Conservation (phyloP, 2,797 vertebrate species). For the Pachyuromys duprasi region DNA sequence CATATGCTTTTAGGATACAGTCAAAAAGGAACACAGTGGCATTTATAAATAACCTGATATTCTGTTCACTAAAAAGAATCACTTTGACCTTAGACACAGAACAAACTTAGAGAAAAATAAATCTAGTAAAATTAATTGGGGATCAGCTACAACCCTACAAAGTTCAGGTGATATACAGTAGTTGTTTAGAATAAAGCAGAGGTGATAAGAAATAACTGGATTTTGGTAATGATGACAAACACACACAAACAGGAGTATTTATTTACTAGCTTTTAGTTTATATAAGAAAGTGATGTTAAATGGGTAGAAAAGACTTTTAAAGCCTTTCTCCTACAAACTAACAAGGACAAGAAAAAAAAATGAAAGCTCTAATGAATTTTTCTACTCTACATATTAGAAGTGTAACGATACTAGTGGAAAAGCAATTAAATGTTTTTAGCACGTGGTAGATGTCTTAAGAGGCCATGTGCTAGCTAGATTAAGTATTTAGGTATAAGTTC, state of each 20-base stretch:
- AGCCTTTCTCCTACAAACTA: background rate
- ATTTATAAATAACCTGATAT: background rate
- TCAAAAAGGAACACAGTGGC: background rate
- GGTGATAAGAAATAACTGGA: background rate
- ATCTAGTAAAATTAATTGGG: background rate
- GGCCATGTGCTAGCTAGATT: background rate
- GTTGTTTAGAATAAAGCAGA: background rate
- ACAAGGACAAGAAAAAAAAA: background rate
- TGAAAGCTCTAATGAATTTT: background rate
- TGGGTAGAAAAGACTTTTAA: slow-evolving; percentile 18
- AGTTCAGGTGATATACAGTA: background rate
- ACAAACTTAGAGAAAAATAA: background rate
- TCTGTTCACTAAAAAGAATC: slow-evolving; percentile 8
- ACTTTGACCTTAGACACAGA: background rate
- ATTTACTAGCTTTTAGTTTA: background rate
- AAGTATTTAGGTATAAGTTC: background rate
- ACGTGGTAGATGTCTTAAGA: background rate
- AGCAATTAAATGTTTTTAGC: background rate
- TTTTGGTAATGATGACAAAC: background rate
- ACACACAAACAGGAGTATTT: background rate
- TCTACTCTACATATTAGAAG: background rate
- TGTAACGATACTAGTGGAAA: background rate
- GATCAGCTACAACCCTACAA: background rate
- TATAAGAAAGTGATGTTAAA: slow-evolving; percentile 22
- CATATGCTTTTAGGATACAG: background rate